These are phyloP conservation scores for Sapayoa aenigma DNA, from an alignment of 2,113 vertebrate genomes.

Conservation along the genomic window DNA sequence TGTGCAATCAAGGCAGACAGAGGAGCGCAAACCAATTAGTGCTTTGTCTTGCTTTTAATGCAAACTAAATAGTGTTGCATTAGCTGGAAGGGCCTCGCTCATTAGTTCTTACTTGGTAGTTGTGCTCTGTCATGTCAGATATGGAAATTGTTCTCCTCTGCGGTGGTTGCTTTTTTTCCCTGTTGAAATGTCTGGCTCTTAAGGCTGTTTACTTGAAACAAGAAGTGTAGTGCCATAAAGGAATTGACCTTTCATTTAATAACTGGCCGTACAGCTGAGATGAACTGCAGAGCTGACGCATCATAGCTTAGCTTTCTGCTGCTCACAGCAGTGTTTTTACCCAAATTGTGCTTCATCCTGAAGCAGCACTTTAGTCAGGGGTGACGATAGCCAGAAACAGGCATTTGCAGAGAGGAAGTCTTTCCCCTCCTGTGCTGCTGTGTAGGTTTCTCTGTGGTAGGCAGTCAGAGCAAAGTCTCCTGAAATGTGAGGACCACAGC, in stretches of 20 bases:
- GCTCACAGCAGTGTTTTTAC: neutral
- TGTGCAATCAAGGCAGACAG: neutral
- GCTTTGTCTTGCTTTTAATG: conserved; percentile 8
- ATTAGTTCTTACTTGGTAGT: neutral
- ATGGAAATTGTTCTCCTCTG: neutral
- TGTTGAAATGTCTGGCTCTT: neutral
- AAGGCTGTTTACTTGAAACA: neutral
- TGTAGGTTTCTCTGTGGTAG: neutral
- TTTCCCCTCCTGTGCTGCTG: neutral
- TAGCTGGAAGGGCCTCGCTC: neutral
- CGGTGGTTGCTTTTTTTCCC: neutral
- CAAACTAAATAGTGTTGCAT: rapidly evolving
- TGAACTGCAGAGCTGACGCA: neutral
- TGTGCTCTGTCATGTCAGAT: neutral
- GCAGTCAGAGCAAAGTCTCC: neutral
- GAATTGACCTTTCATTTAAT: conserved; percentile 3
- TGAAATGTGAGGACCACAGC: neutral
- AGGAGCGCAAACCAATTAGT: neutral
- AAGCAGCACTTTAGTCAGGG: neutral
- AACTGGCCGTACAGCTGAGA: neutral
- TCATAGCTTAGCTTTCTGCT: neutral
- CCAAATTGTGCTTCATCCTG: neutral
- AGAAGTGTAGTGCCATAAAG: neutral
- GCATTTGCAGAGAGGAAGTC: neutral
- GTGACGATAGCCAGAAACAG: neutral